Percentiles rank a stretch among this genome's conserved stretches.
Evolutionary conservation across 1,140 invertebrate genomes (phyloP).

Genomic region (Thalassaphorura encarpata): DNA sequence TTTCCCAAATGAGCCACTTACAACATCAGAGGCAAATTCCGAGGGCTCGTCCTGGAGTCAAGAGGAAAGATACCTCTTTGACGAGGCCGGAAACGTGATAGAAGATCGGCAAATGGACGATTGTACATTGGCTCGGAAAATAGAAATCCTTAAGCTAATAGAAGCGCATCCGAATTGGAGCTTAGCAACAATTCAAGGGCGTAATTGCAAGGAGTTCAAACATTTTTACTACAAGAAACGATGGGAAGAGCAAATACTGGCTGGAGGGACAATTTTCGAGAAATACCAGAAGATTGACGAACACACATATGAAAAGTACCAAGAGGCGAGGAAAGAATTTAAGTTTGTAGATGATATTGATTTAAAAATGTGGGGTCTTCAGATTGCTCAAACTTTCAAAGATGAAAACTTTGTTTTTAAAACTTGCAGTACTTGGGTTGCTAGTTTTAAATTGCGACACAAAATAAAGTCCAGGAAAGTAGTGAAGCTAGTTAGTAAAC

Average conservation of each 20-base stretch:
- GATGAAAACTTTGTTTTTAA: constrained; percentile 5
- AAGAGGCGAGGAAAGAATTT: neutral
- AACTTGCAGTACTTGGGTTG: constrained; percentile 4
- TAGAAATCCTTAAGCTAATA: constrained; percentile 1
- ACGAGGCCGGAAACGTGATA: neutral
- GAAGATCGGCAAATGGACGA: neutral
- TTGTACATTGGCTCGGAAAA: constrained; percentile 6
- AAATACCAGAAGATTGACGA: constrained; percentile 5
- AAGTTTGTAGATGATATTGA: neutral
- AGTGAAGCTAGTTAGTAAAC: constrained; percentile 1
- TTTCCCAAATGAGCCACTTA: neutral
- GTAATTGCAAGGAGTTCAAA: neutral
- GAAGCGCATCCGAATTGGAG: constrained; percentile 8
- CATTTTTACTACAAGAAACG: neutral
- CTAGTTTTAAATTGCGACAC: constrained; percentile 7
- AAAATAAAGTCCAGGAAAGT: constrained; percentile 12
- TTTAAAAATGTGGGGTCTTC: constrained; percentile 7
- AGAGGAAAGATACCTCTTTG: neutral
- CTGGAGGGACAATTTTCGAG: constrained; percentile 9
- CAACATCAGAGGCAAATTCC: neutral
- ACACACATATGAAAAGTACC: constrained; percentile 2
- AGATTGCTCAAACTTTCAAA: neutral
- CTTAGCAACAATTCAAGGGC: neutral
- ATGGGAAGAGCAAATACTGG: constrained; percentile 6
- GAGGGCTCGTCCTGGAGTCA: neutral